These are phyloP conservation scores for Phyllostomus hastatus DNA, from an alignment of 2,113 vertebrate genomes.

Conservation along the genomic window DNA sequence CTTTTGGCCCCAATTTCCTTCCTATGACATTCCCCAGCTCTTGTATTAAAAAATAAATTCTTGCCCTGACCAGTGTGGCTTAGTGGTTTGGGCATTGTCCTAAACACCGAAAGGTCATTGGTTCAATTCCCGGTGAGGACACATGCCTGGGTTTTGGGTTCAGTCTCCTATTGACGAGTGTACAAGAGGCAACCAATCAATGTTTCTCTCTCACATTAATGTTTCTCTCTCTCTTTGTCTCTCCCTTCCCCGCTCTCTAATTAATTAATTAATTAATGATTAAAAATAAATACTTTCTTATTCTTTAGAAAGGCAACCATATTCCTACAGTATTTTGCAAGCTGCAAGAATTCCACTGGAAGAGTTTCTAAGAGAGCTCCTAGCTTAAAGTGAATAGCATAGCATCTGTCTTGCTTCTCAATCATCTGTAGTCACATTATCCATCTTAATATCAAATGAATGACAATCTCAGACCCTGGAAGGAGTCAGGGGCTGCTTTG, in stretches of 20 bases:
- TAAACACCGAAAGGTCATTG: no score
- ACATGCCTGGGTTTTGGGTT: no score
- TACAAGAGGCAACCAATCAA: no score
- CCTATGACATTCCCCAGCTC: background rate
- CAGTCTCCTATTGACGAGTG: no score
- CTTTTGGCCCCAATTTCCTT: background rate
- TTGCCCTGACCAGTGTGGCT: no score
- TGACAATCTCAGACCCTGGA: background rate
- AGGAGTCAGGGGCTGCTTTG: background rate
- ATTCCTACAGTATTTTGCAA: background rate
- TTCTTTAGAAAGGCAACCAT: background rate
- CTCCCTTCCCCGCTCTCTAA: no score
- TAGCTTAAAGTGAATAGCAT: background rate
- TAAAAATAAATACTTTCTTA: background rate
- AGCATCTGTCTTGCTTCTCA: background rate
- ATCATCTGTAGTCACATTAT: background rate
- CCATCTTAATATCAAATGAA: conserved; percentile 34
- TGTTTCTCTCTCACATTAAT: no score
- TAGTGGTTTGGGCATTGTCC: no score
- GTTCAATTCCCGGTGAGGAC: no score
- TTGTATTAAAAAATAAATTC: background rate
- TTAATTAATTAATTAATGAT: background rate
- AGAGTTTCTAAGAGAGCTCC: background rate
- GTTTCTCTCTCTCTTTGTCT: no score
- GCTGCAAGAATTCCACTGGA: background rate